These are phyloP conservation scores for Ptiloglossa arizonensis DNA, from an alignment of 1,140 invertebrate species.

Conservation along the genomic window DNA sequence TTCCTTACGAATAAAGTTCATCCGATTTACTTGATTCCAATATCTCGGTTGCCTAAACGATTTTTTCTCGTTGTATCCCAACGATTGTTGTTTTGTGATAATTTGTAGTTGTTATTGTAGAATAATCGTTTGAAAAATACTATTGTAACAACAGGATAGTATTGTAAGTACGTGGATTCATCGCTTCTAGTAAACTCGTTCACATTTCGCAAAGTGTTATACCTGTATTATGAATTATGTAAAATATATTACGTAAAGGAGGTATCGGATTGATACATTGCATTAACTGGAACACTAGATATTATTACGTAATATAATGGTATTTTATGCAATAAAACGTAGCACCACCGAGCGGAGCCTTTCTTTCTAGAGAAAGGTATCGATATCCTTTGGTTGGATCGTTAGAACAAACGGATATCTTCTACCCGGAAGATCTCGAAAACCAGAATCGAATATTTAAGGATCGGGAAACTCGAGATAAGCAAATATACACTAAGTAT, in stretches of 20 bases:
- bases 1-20: no score
- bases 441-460: background rate
- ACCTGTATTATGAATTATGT: slow-evolving; percentile 25
- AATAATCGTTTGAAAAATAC: background rate
- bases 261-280: slow-evolving; percentile 16
- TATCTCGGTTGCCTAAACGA: no score
- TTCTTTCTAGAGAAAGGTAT: slow-evolving; percentile 17
- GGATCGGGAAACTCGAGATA: no score
- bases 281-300: slow-evolving; percentile 2
- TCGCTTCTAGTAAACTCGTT: background rate
- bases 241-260: slow-evolving; percentile 29
- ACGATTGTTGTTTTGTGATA: no score
- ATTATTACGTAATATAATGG: background rate
- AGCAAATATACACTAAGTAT: no score
- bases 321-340: slow-evolving; percentile 1
- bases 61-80: no score
- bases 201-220: background rate
- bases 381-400: background rate
- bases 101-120: no score
- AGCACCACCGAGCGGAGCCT: background rate
- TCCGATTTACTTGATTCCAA: no score
- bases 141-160: background rate
- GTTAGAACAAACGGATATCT: background rate
- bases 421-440: background rate
- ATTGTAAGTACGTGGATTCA: no score